Percentiles rank a stretch among this genome's conserved stretches.
These are phyloP conservation scores for Gopherus evgoodei DNA, from an alignment of 2,113 vertebrate genomes.

Conservation along the genomic window DNA sequence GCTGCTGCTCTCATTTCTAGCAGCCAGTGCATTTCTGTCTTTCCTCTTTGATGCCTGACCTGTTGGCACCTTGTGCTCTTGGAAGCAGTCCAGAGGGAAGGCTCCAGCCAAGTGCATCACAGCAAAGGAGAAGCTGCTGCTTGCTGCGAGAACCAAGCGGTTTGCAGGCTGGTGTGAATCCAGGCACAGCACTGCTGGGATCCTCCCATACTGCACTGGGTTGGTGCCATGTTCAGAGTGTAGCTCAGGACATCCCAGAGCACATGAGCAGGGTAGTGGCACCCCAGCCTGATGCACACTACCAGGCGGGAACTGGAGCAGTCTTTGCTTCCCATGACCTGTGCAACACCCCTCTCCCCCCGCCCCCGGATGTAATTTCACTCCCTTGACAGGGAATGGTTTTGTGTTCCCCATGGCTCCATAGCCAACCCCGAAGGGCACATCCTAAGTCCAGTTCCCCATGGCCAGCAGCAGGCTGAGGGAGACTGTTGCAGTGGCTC, in stretches of 20 bases:
- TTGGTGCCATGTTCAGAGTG: neutral
- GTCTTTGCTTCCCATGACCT: neutral
- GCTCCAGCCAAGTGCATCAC: neutral
- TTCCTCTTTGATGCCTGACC: too few relatives aligned
- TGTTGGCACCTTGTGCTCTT: too few relatives aligned
- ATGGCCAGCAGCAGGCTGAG: neutral
- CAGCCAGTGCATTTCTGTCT: too few relatives aligned
- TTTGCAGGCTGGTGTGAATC: neutral
- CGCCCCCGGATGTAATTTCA: neutral
- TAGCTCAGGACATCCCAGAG: neutral
- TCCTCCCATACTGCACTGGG: neutral
- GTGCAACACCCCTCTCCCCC: neutral
- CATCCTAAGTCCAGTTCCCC: too few relatives aligned
- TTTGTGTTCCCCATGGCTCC: neutral
- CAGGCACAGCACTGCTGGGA: neutral
- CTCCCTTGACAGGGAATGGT: neutral
- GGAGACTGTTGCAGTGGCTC: too few relatives aligned
- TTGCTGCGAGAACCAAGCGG: neutral
- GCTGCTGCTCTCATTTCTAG: too few relatives aligned
- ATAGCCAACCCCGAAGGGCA: too few relatives aligned
- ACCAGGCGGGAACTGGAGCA: neutral
- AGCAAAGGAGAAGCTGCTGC: neutral
- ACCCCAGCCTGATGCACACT: neutral
- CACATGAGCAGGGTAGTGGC: rapidly evolving
- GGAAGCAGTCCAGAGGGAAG: neutral